Percentiles rank a stretch among this genome's conserved stretches.
Conservation (phyloP, 1,140 invertebrate genomes). For the Pseudomyrmex concolor region DNA sequence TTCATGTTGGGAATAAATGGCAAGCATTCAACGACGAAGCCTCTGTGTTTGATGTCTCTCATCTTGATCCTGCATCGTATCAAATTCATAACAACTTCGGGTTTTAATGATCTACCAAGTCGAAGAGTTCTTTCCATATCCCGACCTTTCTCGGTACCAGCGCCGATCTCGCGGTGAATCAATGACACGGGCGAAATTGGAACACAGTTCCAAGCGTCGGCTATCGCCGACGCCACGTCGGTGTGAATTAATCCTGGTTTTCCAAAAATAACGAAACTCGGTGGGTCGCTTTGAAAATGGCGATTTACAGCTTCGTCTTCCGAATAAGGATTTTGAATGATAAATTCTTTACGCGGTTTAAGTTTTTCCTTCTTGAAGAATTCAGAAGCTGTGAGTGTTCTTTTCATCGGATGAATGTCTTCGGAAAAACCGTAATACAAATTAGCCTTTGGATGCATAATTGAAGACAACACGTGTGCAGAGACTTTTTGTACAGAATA, state of each 20-base stretch:
- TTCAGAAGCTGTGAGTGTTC: neutral
- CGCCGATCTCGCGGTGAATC: slow-evolving; percentile 85
- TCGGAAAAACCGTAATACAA: slow-evolving; percentile 81
- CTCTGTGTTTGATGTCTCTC: slow-evolving; percentile 85
- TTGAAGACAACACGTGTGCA: neutral
- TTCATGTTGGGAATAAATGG: slow-evolving; percentile 85
- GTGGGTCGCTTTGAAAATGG: slow-evolving; percentile 84
- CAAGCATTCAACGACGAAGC: slow-evolving; percentile 87
- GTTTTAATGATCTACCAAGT: slow-evolving; percentile 82
- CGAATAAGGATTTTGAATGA: slow-evolving; percentile 67
- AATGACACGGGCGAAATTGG: slow-evolving; percentile 86
- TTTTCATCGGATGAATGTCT: slow-evolving; percentile 78
- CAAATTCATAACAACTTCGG: slow-evolving; percentile 83
- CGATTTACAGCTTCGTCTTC: slow-evolving; percentile 83
- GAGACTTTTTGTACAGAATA: neutral
- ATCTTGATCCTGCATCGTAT: slow-evolving; percentile 84
- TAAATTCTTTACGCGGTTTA: slow-evolving; percentile 37
- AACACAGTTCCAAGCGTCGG: slow-evolving; percentile 85
- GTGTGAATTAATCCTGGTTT: slow-evolving; percentile 85
- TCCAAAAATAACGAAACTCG: slow-evolving; percentile 86
- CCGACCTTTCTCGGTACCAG: slow-evolving; percentile 83
- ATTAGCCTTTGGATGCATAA: slow-evolving; percentile 76
- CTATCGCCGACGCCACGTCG: slow-evolving; percentile 84
- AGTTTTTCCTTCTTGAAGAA: slow-evolving; percentile 23
- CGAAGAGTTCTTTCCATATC: slow-evolving; percentile 85